Evolutionary conservation across 2,113 vertebrate genomes (phyloP), one percentile per base, ranked within the genome.

Genomic region (Gobiocypris rarus): DNA sequence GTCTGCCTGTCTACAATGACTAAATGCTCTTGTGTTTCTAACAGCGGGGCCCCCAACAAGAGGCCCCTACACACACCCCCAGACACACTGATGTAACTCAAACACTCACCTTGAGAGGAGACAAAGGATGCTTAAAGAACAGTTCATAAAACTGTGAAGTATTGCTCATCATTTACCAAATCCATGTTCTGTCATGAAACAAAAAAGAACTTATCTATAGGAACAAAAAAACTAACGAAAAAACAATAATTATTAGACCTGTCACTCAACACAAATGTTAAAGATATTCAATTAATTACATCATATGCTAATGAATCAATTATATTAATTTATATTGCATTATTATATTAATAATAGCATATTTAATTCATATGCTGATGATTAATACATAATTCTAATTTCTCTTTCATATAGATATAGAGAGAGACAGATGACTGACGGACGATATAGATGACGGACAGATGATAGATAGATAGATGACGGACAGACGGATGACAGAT

Each of bases 1-100:
- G 87, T 87, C 83, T 71, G 83, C 81, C 69, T 83, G 87, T 85
- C 84, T 81, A 56, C 85, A 59, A 88, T 89, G 79, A 89, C 65
- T 90, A 87, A 91, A 88, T 31, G 80, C 73, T 84, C 83, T 69
- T 59, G 80, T 86, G 75, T 87, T 81, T 75, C 75, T 83, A 77
- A 67, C 84, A 85, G 85, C 73, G 59, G 79, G 81, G 58, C 70
- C 84, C 75, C 41, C 22, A 78, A 84, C 71, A 43, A 59, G 79
- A 83, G 59, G 52, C 63, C 48, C 52, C 15, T 9, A 41, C 67
- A 67, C 31, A 58, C 38, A 75, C n/a, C 22, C 34, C 31, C 65
- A 78, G n/a, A 82, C 31, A 81, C 75, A 52, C 61, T 41, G 22
- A 70, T 75, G 75, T 58, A 58, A 24, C 75, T 84, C 28, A 59